A percentile compares a stretch with the other conserved stretches of the same genome.
These are phyloP conservation scores for Camponotus fellah DNA, from an alignment of 2,888 invertebrate genomes.

Conservation along the genomic window DNA sequence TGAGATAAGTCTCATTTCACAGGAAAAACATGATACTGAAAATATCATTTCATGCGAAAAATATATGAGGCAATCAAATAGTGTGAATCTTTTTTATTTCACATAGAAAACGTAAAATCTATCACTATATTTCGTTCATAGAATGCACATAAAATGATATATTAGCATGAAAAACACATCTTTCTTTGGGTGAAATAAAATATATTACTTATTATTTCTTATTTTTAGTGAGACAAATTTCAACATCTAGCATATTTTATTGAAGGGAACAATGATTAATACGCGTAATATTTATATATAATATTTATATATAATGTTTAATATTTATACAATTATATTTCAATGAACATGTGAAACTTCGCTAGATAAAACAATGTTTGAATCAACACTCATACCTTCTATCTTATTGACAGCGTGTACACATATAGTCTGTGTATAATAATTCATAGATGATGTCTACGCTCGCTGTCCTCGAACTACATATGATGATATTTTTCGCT, in stretches of 20 bases:
- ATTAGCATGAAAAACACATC: too few relatives aligned
- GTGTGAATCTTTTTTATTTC: neutral
- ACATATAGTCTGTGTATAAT: too few relatives aligned
- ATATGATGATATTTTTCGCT: too few relatives aligned
- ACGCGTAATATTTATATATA: too few relatives aligned
- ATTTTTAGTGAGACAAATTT: neutral
- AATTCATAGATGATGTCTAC: too few relatives aligned
- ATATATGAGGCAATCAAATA: neutral
- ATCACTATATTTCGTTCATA: neutral
- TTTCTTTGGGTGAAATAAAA: neutral
- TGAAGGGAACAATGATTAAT: neutral
- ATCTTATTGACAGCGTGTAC: too few relatives aligned
- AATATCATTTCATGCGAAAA: neutral
- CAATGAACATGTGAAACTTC: too few relatives aligned
- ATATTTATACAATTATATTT: too few relatives aligned
- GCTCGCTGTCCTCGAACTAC: too few relatives aligned
- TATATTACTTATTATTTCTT: neutral
- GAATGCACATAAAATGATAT: neutral
- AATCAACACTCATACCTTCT: too few relatives aligned
- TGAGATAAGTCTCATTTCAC: neutral
- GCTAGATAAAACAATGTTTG: too few relatives aligned
- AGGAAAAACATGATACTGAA: neutral
- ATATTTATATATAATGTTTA: too few relatives aligned
- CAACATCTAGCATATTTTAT: neutral
- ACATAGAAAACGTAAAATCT: neutral